These are phyloP conservation scores for Mesodorylaimus sp. DNA, from an alignment of 2,888 invertebrate species.

Conservation along the genomic window DNA sequence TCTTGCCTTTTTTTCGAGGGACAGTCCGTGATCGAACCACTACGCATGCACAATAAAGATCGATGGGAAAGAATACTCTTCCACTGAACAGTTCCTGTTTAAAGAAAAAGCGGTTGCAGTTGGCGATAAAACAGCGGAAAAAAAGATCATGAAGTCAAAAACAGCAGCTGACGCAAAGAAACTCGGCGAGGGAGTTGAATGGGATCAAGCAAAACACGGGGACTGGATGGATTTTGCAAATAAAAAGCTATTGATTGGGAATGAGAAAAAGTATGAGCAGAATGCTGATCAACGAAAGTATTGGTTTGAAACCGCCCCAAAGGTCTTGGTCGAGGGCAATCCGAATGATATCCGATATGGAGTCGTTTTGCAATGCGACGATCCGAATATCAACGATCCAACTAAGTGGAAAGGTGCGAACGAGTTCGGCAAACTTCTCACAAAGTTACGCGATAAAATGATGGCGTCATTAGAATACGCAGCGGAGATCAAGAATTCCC, in stretches of 20 bases:
- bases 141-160: neutral
- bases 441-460: neutral
- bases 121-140: neutral
- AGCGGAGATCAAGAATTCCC: no score
- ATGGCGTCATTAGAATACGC: neutral
- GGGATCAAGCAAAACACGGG: neutral
- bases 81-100: slow-evolving; percentile 4
- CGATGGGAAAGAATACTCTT: neutral
- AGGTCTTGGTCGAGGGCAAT: neutral
- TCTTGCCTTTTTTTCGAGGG: neutral
- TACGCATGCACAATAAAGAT: neutral
- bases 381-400: neutral
- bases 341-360: neutral
- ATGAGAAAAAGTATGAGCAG: slow-evolving; percentile 1
- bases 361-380: neutral
- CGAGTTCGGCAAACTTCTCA: slow-evolving; percentile 1
- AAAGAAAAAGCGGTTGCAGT: neutral
- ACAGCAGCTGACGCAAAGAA: neutral
- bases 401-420: neutral
- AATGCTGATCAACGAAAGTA: neutral
- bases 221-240: neutral
- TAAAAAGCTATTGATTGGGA: neutral
- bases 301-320: neutral
- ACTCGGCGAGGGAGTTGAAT: neutral
- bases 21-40: neutral